A percentile compares a stretch with the other conserved stretches of the same genome.
Evolutionary conservation across 2,888 invertebrate species (phyloP).

Genomic region (Drosophila birchii): DNA sequence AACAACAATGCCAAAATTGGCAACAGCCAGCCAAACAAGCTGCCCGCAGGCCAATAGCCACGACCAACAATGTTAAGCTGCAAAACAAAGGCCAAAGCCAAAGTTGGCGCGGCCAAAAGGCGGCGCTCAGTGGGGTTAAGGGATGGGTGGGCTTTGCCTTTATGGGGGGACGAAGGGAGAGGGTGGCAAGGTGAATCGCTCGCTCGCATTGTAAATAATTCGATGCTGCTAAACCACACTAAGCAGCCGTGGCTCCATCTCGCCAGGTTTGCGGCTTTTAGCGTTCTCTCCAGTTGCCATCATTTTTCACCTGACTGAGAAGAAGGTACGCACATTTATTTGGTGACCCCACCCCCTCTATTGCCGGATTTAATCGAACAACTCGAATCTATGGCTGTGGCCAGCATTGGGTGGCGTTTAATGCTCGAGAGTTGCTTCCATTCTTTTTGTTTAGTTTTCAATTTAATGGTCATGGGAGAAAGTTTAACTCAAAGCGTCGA

Average conservation of each 20-base stretch:
- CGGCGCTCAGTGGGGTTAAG: constrained; percentile 15
- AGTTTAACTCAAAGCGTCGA: constrained; percentile 22
- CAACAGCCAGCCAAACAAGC: constrained; percentile 51
- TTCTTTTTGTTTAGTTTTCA: constrained; percentile 29
- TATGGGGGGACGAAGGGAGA: too few species aligned
- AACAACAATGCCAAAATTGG: constrained; percentile 62
- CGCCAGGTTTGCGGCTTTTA: constrained; percentile 43
- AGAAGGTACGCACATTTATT: constrained; percentile 45
- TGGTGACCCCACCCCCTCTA: constrained; percentile 14
- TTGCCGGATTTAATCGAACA: constrained; percentile 34
- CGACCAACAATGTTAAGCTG: constrained; percentile 62
- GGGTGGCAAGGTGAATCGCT: constrained; percentile 3
- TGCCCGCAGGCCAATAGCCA: constrained; percentile 52
- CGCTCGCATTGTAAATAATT: constrained; percentile 67
- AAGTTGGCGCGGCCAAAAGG: constrained; percentile 47
- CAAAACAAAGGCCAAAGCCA: constrained; percentile 59
- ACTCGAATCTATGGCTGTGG: constrained; percentile 31
- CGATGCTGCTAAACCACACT: constrained; percentile 68
- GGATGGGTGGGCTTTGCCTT: background rate
- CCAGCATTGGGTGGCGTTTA: background rate
- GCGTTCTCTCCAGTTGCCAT: constrained; percentile 26
- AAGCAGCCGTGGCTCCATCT: constrained; percentile 52
- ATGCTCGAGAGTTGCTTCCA: constrained; percentile 5
- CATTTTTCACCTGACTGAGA: constrained; percentile 49
- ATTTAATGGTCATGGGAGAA: constrained; percentile 35